Evolutionary conservation across 1,140 invertebrate genomes (phyloP).

Genomic region (Ptiloglossa arizonensis): DNA sequence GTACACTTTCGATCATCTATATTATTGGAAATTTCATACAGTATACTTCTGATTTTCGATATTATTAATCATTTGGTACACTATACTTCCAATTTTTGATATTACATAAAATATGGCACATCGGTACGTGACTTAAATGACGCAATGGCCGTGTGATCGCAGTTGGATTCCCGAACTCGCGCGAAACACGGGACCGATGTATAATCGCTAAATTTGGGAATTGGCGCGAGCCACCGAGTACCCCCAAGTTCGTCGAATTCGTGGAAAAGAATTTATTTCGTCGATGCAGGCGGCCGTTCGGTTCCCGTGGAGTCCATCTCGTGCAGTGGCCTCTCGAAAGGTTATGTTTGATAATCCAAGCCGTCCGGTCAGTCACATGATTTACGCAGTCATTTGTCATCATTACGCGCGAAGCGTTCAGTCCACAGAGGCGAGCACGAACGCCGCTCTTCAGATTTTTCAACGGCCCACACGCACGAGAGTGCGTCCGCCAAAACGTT

Average conservation of each 20-base stretch:
- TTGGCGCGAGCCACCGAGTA: neutral
- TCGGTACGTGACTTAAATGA: no score
- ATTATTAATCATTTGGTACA: no score
- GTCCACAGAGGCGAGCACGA: constrained; percentile 37
- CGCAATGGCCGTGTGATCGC: no score
- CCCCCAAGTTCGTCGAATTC: neutral
- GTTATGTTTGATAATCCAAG: constrained; percentile 59
- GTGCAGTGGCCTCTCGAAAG: constrained; percentile 27
- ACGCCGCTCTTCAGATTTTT: constrained; percentile 54
- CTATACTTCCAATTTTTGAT: no score
- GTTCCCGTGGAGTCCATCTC: constrained; percentile 17
- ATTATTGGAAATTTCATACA: no score
- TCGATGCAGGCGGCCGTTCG: neutral
- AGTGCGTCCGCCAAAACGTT: constrained; percentile 17
- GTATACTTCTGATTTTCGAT: no score
- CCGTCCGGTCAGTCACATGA: constrained; percentile 67
- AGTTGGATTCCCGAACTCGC: no score
- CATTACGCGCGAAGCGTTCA: constrained; percentile 65
- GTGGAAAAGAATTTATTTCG: neutral
- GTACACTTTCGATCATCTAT: no score
- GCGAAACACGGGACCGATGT: no score
- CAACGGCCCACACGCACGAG: constrained; percentile 48
- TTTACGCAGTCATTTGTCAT: constrained; percentile 75
- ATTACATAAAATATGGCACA: no score
- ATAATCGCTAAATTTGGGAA: no score